These are phyloP conservation scores for Sinocyclocheilus rhinocerous DNA, from an alignment of 2,113 vertebrate species.

Conservation along the genomic window DNA sequence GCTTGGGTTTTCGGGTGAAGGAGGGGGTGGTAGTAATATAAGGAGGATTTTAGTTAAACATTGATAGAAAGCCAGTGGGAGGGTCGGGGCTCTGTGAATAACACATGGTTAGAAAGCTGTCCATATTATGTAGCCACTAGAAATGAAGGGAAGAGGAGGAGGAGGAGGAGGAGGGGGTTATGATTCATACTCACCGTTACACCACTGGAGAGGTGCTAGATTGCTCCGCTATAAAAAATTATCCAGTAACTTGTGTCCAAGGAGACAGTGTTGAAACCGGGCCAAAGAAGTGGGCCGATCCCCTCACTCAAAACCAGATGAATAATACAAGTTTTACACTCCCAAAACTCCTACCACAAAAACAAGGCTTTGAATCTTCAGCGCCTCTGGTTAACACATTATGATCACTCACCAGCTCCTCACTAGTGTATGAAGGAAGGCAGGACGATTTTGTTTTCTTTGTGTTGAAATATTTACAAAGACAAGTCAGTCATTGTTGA, in stretches of 20 bases:
- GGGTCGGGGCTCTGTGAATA: conserved; percentile 57
- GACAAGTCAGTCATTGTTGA: conserved; percentile 33
- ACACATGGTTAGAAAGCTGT: conserved; percentile 27
- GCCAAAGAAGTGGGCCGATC: conserved; percentile 10
- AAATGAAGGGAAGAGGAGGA: background rate
- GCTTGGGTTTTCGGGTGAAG: conserved; percentile 43
- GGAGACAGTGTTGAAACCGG: conserved; percentile 22
- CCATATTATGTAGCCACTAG: background rate
- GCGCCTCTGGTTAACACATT: conserved; percentile 47
- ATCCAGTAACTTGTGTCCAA: conserved; percentile 27
- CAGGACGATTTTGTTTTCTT: conserved; percentile 34
- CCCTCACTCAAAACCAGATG: conserved; percentile 31
- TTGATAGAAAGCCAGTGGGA: conserved; percentile 62
- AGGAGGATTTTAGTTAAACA: conserved; percentile 67
- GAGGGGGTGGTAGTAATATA: conserved; percentile 58
- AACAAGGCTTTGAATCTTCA: conserved; percentile 33
- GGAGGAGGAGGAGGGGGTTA: background rate
- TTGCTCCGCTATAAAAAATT: conserved; percentile 9
- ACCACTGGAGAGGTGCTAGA: conserved; percentile 57
- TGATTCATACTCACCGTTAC: conserved; percentile 67
- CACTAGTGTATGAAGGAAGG: conserved; percentile 19
- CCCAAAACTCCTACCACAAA: conserved; percentile 16
- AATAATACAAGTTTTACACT: conserved; percentile 28
- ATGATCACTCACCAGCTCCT: conserved; percentile 40
- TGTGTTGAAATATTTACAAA: conserved; percentile 43